Evolutionary conservation across 2,797 vertebrate genomes (phyloP), one percentile per base, ranked within the genome.

Genomic region (Varecia variegata): DNA sequence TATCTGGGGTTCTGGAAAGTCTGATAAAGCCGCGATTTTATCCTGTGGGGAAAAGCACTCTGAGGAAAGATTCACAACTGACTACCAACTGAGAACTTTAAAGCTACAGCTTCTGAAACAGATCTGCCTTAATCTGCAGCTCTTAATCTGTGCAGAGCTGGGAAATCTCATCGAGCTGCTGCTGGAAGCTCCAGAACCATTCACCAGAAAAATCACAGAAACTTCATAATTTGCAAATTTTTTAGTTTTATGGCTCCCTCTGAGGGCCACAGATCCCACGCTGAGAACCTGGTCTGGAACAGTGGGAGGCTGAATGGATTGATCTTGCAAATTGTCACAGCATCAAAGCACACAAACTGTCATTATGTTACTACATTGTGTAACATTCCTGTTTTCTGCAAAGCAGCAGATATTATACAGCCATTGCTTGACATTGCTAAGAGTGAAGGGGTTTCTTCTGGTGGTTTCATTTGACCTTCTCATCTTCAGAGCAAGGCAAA

Each of bases 1-100:
- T 56, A 84, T 54, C 79, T 47, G n/a, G 65, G 20, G n/a, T 79
- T 87, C 93, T 92, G 85, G 80, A 50, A 89, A 93, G 71, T 43
- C 30, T 40, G 76, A 92, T 90, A 62, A 90, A 73, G 43, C 68
- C 89, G 52, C 68, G 50, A 1, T 70, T 62, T 77, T 79, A 62
- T 79, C 91, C 38, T 92, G 54, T 30, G 8, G 32, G 43, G 65
- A 45, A 30, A 73, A 81, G 71, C 21, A 40, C 50, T 43, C 52
- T 52, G 65, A 30, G 79, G 77, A 85, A 62, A 68, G 86, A 80
- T 45, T 74, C 13, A 30, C 35, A 82, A 17, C 18, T 7, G 40
- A 30, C 30, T 62, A 43, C 77, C 70, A n/a, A 21, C 11, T 8
- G n/a, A 74, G 71, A 88, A 45, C 4, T 12, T 84, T 7, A 89